A percentile compares a stretch with the other conserved stretches of the same genome.
phyloP scores from a whole-genome alignment of 2,113 vertebrate genomes.

The Bostrychus sinensis region DNA sequence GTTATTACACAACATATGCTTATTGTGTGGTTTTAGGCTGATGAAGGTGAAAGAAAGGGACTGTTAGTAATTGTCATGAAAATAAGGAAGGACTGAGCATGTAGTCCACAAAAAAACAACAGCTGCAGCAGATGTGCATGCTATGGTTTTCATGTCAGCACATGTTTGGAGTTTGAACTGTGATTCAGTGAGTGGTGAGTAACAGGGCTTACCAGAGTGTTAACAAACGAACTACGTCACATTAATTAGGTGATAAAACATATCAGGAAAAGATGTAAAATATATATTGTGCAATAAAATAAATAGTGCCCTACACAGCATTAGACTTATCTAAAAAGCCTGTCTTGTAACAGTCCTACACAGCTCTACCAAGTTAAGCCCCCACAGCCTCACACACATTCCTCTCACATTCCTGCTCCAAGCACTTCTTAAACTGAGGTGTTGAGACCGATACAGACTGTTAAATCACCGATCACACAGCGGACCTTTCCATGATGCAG shows the following conservation, averaged over 20 bases:
- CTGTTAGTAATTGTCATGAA: constrained; percentile 9
- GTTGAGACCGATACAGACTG: constrained; percentile 38
- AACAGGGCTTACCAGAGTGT: not conserved
- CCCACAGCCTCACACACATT: constrained; percentile 1
- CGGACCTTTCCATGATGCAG: constrained; percentile 42
- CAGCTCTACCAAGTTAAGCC: constrained; percentile 12
- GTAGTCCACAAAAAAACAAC: constrained; percentile 14
- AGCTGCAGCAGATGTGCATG: constrained; percentile 38
- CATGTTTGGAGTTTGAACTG: constrained; percentile 13
- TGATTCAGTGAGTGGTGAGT: constrained; percentile 9
- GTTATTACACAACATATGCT: not conserved
- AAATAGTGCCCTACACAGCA: not conserved
- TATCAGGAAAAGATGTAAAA: too few relatives aligned
- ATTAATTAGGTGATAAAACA: too few relatives aligned
- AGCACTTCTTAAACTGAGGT: constrained; percentile 40
- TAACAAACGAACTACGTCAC: too few relatives aligned
- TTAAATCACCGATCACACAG: constrained; percentile 1
- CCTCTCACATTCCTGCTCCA: constrained; percentile 25
- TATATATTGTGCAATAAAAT: too few relatives aligned
- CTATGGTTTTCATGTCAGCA: constrained; percentile 32
- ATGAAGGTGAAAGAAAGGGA: not conserved
- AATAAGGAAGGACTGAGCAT: not conserved
- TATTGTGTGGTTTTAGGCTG: not conserved
- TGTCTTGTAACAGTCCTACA: not conserved
- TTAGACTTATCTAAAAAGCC: not conserved